These are phyloP conservation scores for Polypterus bichir DNA, from an alignment of 2,113 vertebrate genomes.

Conservation along the genomic window DNA sequence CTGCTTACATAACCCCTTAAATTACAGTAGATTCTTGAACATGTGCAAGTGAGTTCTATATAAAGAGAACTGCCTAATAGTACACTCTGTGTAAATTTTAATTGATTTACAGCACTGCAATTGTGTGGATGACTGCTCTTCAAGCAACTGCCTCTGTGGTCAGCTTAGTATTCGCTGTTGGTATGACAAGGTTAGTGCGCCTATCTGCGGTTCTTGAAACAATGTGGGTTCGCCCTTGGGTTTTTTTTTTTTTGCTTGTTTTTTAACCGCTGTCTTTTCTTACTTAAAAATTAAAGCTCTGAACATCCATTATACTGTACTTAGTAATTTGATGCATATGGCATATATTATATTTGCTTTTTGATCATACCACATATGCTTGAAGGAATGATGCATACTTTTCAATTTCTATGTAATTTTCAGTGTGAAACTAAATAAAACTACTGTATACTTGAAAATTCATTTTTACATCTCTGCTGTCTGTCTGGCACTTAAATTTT, in stretches of 20 bases:
- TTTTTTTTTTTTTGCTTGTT: neutral
- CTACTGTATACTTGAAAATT: neutral
- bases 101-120: constrained; percentile 58
- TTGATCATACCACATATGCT: too few species aligned
- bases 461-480: neutral
- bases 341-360: too few species aligned
- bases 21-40: neutral
- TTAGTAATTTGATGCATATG: too few species aligned
- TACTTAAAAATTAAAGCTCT: too few species aligned
- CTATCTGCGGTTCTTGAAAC: neutral
- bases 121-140: constrained; percentile 79
- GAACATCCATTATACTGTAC: too few species aligned
- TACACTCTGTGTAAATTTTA: neutral
- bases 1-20: neutral
- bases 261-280: neutral
- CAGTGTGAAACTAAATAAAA: too few species aligned
- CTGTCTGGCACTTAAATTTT: neutral
- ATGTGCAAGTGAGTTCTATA: neutral
- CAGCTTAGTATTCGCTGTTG: constrained; percentile 90
- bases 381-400: too few species aligned
- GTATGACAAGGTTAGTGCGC: constrained; percentile 73
- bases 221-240: neutral
- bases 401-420: too few species aligned
- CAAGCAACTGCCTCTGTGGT: constrained; percentile 82
- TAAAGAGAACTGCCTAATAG: neutral